Base-by-base conservation (phyloP, 2,888 invertebrate genomes). In the Nephrotoma appendiculata region DNA sequence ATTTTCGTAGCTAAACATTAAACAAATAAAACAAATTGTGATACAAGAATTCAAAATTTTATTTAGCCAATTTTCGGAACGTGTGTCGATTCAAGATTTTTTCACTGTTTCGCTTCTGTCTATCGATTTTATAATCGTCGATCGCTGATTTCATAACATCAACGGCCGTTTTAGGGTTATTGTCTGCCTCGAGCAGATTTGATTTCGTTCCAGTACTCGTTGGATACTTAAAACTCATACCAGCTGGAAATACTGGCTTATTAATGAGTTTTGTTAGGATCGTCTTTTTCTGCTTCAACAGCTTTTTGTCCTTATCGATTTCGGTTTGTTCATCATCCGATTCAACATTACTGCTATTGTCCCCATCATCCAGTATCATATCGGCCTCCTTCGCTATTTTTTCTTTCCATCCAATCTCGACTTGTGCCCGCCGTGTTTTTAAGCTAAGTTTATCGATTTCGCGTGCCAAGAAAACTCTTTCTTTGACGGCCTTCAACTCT, bases 351-450 rank as follows among this genome's bases (percentile, higher is more conserved):
- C 85, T 85, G n/a, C 42, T 52, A 4, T 57, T 44, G 87, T 92
- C 93, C 87, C 94, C 95, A 57, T 97, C 96, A 89, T 98, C 98
- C 2, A 98, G 92, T 87, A 99, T 94, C 89, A 98, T 95, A 91
- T 99, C 99, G 95, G 98, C 96, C 88, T 98, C 98, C 88, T 95
- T 94, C 0, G 97, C 97, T 1, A 96, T 95, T 90, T 95, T 96
- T 89, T 96, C 94, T 89, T 97, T 92, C 99, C 99, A 99, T 41
- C 96, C 96, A 88, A 94, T 94, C 89, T 97, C 94, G 9, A 94
- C 94, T 89, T 94, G 94, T 0, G 93, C 92, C 87, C 95, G 94
- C 42, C 94, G 92, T 88, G 93, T 92, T 89, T 93, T 93, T 89
- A 96, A 92, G 90, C 97, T 95, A 87, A 96, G 90, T 85, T 93